Percentiles rank a stretch among this genome's conserved stretches.
phyloP scores from a whole-genome alignment of 2,797 vertebrate genomes.

The Ptychadena robeensis region DNA sequence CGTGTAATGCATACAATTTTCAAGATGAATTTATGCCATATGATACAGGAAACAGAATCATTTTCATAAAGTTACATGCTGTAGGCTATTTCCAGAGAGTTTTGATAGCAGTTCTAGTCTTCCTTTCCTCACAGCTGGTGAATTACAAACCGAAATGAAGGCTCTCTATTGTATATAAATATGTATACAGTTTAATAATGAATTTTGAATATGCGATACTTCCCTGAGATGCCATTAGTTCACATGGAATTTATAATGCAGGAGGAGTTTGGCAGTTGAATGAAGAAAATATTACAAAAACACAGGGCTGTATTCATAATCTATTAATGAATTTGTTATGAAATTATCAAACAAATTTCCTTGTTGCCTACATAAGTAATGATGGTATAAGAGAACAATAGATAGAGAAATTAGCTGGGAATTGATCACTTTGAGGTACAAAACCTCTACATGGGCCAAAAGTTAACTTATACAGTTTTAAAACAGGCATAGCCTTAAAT shows the following conservation, averaged over 20 bases:
- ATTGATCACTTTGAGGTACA: not conserved
- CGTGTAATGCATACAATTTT: not conserved
- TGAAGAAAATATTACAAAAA: slow-evolving; percentile 10
- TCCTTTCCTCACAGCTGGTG: slow-evolving; percentile 5
- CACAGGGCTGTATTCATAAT: slow-evolving; percentile 6
- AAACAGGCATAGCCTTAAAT: too few species aligned
- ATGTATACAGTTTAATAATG: slow-evolving; percentile 17
- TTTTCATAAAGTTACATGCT: slow-evolving; percentile 2
- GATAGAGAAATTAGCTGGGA: too few species aligned
- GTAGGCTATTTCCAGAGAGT: not conserved
- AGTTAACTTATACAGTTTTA: too few species aligned
- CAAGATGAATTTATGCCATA: not conserved
- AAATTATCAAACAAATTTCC: slow-evolving; percentile 7
- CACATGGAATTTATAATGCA: slow-evolving; percentile 4
- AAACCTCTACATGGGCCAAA: not conserved
- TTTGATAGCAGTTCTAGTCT: not conserved
- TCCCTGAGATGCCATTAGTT: slow-evolving; percentile 7
- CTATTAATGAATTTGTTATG: slow-evolving; percentile 28
- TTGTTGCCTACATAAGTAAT: slow-evolving; percentile 7
- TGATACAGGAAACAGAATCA: not conserved
- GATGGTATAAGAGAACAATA: not conserved
- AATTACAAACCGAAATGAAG: slow-evolving; percentile 8
- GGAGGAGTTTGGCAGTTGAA: not conserved
- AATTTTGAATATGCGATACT: slow-evolving; percentile 24
- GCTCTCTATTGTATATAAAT: slow-evolving; percentile 20